A percentile compares a stretch with the other conserved stretches of the same genome.
Evolutionary conservation across 1,140 invertebrate species (phyloP).

Genomic region (Oryctes rhinoceros): DNA sequence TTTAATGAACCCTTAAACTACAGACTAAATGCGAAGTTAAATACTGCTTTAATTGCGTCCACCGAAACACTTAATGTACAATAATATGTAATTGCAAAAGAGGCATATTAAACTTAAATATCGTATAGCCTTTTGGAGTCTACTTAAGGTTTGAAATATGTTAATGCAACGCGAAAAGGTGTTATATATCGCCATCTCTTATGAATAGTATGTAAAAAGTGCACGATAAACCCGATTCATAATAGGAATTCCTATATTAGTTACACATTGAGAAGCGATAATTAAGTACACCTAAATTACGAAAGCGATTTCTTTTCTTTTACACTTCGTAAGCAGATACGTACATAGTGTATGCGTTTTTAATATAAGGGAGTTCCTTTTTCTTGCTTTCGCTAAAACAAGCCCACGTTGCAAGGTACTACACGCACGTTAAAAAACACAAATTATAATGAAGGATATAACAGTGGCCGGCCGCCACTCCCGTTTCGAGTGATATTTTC

Average conservation of each 20-base stretch:
- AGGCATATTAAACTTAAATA: not conserved
- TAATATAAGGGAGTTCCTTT: not conserved
- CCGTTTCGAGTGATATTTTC: not conserved
- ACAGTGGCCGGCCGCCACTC: not conserved
- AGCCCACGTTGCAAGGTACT: not conserved
- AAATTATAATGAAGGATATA: constrained; percentile 34
- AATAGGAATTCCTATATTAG: constrained; percentile 22
- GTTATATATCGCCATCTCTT: not conserved
- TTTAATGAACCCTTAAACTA: not conserved
- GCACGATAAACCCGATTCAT: constrained; percentile 4
- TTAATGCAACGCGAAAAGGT: not conserved
- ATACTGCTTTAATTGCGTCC: not conserved
- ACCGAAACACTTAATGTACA: not conserved
- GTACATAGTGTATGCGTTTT: not conserved
- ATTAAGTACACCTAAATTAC: constrained; percentile 33
- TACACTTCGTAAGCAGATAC: not conserved
- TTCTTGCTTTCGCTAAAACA: constrained; percentile 30
- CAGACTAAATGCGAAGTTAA: not conserved
- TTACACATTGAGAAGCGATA: constrained; percentile 23
- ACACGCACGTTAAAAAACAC: not conserved
- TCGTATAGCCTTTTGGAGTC: not conserved
- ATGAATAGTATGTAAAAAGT: not conserved
- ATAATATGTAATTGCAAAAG: not conserved
- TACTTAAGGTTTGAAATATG: not conserved
- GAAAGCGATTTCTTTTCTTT: constrained; percentile 15